Base-by-base conservation (phyloP, 2,888 invertebrate genomes). In the Balanococcus diminutus region DNA sequence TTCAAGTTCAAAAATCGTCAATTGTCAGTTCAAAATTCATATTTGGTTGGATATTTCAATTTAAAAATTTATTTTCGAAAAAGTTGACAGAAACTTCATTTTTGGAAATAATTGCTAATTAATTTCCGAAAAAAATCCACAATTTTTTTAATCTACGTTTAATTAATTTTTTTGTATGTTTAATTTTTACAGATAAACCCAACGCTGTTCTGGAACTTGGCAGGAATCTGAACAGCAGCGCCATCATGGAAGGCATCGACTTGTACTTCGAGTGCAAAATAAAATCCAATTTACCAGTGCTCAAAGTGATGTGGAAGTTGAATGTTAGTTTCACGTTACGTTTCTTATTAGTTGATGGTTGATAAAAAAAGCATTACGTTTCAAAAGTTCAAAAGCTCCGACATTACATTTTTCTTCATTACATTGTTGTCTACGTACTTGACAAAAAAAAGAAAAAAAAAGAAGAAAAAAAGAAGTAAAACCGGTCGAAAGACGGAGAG, bases 201-300 rank as follows among this genome's bases (percentile, higher is more conserved):
- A 93, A 96, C 88, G 95, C 96, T 86, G 93, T 93, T 11, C 90
- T 96, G 88, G 95, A 95, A 89, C 92, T 96, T 88, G 96, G 96
- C 2, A 95, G 95, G 88, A 96, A 94, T 88, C 91, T 96, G 79
- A 94, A 96, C 89, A 94, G 95, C 0, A 93, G 92, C 87, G 93
- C 93, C 88, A 95, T 97, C 89, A 94, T 94, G 88, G 96, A 96
- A 90, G 96, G 95, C 8, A 95, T 95, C 87, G 96, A 96, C 89
- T 96, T 96, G 14, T 96, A 96, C 91, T 96, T 96, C 90, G 96
- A 96, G 90, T 96, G 96, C 91, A 95, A 94, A 90, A 96, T 96
- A 89, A 95, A 94, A 89, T 95, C 96, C 31, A 96, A 96, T 91
- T 96, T 96, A 0, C 95, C 94, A 93, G 93, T 94, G 85, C 93